Percentiles rank a stretch among this genome's conserved stretches.
phyloP scores from a whole-genome alignment of 1,140 invertebrate genomes.

The Drosophila melanogaster region DNA sequence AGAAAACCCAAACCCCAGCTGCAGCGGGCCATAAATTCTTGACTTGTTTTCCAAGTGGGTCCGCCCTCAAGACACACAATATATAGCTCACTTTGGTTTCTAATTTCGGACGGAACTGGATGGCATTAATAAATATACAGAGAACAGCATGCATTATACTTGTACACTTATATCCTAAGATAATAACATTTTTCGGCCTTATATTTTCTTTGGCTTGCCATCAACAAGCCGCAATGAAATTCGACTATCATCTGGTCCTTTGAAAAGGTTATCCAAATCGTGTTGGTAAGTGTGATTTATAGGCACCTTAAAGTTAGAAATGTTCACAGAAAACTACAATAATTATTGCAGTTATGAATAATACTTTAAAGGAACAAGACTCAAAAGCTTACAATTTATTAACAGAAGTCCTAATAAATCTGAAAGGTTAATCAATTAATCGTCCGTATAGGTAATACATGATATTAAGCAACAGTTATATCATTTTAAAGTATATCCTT shows the following conservation, averaged over 20 bases:
- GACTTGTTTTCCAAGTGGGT: conserved; percentile 22
- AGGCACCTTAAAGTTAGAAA: no score
- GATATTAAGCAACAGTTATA: no score
- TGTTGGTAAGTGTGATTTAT: no score
- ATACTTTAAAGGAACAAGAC: no score
- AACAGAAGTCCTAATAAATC: no score
- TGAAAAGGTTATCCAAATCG: background rate
- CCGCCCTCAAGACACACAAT: conserved; percentile 22
- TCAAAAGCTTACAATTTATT: no score
- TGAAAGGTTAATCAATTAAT: no score
- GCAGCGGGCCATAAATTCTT: conserved; percentile 61
- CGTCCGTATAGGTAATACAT: no score
- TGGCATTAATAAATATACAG: conserved; percentile 67
- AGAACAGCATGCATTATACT: conserved; percentile 60
- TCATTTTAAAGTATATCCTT: no score
- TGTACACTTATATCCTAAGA: conserved; percentile 51
- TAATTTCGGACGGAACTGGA: conserved; percentile 48
- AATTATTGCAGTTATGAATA: no score
- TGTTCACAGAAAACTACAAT: no score
- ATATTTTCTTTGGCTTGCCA: conserved; percentile 24
- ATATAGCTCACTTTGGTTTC: conserved; percentile 39
- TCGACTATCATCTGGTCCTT: conserved; percentile 29
- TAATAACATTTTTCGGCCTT: conserved; percentile 38
- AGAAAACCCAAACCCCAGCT: conserved; percentile 70
- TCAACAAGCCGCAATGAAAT: conserved; percentile 38